A percentile compares a stretch with the other conserved stretches of the same genome.
Evolutionary conservation across 2,888 invertebrate genomes (phyloP).

Genomic region (Bellardia bayeri): DNA sequence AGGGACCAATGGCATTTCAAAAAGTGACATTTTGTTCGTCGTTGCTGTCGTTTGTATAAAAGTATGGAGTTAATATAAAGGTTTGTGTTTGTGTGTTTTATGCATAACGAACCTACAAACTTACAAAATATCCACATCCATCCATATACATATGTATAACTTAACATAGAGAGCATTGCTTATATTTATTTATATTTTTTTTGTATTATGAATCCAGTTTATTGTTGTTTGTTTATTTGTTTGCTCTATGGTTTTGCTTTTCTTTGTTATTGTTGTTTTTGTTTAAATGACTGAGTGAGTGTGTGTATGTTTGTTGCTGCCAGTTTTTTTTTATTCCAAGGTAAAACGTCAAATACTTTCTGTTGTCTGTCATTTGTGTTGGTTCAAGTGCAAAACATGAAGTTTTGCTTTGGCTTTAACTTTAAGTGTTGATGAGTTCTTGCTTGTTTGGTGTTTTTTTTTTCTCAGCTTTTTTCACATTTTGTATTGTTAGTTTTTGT

Average conservation of each 20-base stretch:
- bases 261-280: neutral
- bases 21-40: slow-evolving; percentile 83
- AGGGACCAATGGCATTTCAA: slow-evolving; percentile 83
- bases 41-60: slow-evolving; percentile 59
- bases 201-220: slow-evolving; percentile 44
- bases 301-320: slow-evolving; percentile 47
- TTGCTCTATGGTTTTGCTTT: slow-evolving; percentile 61
- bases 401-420: slow-evolving; percentile 72
- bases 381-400: slow-evolving; percentile 75
- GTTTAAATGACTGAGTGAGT: neutral
- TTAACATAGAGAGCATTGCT: slow-evolving; percentile 23
- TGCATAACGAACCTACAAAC: slow-evolving; percentile 5
- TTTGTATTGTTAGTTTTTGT: slow-evolving; percentile 74
- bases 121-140: neutral
- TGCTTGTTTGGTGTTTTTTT: slow-evolving; percentile 59
- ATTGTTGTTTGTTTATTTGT: slow-evolving; percentile 74
- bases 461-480: slow-evolving; percentile 54
- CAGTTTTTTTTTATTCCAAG: slow-evolving; percentile 76
- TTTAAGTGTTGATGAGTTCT: slow-evolving; percentile 73
- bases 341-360: slow-evolving; percentile 83
- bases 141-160: neutral
- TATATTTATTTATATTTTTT: neutral
- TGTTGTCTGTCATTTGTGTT: slow-evolving; percentile 78
- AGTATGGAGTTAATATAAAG: slow-evolving; percentile 53
- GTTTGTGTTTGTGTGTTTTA: slow-evolving; percentile 18